A percentile compares a stretch with the other conserved stretches of the same genome.
phyloP scores from a whole-genome alignment of 2,888 invertebrate species.

The Oscheius myriophilus region DNA sequence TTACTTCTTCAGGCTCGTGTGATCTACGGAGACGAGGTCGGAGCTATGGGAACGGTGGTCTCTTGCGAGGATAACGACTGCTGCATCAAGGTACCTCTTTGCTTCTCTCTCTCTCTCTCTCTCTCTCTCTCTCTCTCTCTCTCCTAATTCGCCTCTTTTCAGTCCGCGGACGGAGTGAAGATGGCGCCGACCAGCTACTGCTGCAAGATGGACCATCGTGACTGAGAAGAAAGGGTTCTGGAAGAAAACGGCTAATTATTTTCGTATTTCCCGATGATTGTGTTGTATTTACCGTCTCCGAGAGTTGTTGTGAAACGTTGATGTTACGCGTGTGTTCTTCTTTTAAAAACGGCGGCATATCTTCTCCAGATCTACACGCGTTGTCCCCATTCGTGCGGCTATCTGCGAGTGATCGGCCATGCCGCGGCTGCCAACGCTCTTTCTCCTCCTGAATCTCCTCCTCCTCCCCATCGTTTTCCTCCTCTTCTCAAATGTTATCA shows the following conservation, averaged over 20 bases:
- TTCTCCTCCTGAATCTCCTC: conserved; percentile 10
- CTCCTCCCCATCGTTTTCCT: conserved; percentile 19
- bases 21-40: conserved; percentile 78
- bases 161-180: conserved; percentile 7
- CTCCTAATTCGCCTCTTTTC: not conserved
- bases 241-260: too few relatives aligned
- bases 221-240: not conserved
- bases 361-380: too few relatives aligned
- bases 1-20: conserved; percentile 77
- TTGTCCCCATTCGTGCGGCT: too few relatives aligned
- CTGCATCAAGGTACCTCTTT: conserved; percentile 22
- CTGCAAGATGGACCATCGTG: conserved; percentile 21
- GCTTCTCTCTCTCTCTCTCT: too few relatives aligned
- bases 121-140: too few relatives aligned
- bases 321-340: too few relatives aligned
- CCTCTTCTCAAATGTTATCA: conserved; percentile 30
- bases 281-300: too few relatives aligned
- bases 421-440: conserved; percentile 19
- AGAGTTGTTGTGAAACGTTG: too few relatives aligned
- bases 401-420: too few relatives aligned
- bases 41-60: conserved; percentile 20
- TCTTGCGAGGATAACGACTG: conserved; percentile 27
- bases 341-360: too few relatives aligned
- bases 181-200: conserved; percentile 15
- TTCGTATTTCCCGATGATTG: too few relatives aligned